Percentiles rank a stretch among this genome's conserved stretches.
Evolutionary conservation across 1,140 invertebrate genomes (phyloP).

Genomic region (Neomicropteryx cornuta): DNA sequence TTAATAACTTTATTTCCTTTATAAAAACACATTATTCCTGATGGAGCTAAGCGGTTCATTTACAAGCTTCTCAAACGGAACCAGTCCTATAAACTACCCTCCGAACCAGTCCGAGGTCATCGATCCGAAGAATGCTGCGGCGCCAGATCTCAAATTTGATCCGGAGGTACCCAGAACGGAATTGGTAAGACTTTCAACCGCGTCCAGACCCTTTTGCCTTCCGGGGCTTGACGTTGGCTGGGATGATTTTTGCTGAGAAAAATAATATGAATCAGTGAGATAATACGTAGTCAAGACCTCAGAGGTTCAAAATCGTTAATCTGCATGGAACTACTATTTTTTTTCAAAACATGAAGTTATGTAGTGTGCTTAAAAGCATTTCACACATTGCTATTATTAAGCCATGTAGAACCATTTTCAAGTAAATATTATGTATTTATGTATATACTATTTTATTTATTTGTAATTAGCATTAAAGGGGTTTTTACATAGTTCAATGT

Average conservation of each 20-base stretch:
- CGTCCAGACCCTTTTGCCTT: constrained; percentile 19
- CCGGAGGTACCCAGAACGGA: constrained; percentile 30
- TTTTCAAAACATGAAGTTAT: constrained; percentile 13
- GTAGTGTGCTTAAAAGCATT: too few species aligned
- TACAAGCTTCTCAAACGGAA: too few species aligned
- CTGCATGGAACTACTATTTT: constrained; percentile 6
- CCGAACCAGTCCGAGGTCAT: constrained; percentile 70
- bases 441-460: background rate
- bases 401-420: constrained; percentile 6
- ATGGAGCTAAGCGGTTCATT: too few species aligned
- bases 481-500: too few species aligned
- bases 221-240: constrained; percentile 22
- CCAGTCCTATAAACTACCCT: too few species aligned
- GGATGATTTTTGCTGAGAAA: constrained; percentile 30
- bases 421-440: background rate
- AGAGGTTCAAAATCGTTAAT: constrained; percentile 1
- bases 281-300: background rate
- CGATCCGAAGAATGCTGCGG: constrained; percentile 63
- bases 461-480: too few species aligned
- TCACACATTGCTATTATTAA: too few species aligned
- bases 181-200: constrained; percentile 27
- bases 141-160: constrained; percentile 50
- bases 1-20: too few species aligned
- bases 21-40: too few species aligned
- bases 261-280: background rate